Evolutionary conservation across 2,113 vertebrate genomes (phyloP), one percentile per base, ranked within the genome.

Genomic region (Abramis brama): DNA sequence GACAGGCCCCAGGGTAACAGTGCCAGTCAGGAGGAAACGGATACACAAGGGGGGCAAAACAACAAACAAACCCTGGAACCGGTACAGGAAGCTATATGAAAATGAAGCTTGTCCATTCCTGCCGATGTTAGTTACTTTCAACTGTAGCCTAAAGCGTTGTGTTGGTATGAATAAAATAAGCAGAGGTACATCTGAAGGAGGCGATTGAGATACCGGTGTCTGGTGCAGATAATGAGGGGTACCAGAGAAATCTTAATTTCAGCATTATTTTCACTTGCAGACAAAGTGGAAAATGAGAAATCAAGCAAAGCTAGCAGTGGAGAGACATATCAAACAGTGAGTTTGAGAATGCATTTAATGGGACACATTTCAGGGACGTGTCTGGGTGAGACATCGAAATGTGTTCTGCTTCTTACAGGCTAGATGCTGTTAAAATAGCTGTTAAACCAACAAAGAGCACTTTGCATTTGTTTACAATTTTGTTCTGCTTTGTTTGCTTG

Each of bases 101-200:
- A 70, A 47, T 78, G 33, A 27, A 71, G 19, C 45, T 45, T 77
- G 73, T 57, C 50, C 70, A 23, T 73, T 87, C 82, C 73, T 87
- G 83, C 88, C 87, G 82, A 89, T 71, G 77, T 79, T 60, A 74
- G 82, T 74, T 79, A 64, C 66, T 81, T 85, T 87, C 82, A 83
- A 84, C 64, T 39, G 8, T 52, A 70, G 76, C 77, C 73, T 36
- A 33, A 66, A 70, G 64, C 74, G 17, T 25, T 83, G 74, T 70
- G 33, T 79, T 86, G 79, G 59, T 75, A 45, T 71, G 74, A 70
- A 73, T 77, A 59, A 79, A 80, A 84, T 57, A 74, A 79, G 75
- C 55, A 55, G 43, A 21, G 7, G 30, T 25, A 45, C 50, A 57
- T 74, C 25, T 64, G 66, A 39, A 71, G 39, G 5, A 77, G 50